A percentile compares a stretch with the other conserved stretches of the same genome.
These are phyloP conservation scores for Holocentrus rufus DNA, from an alignment of 2,797 vertebrate genomes.

Conservation along the genomic window DNA sequence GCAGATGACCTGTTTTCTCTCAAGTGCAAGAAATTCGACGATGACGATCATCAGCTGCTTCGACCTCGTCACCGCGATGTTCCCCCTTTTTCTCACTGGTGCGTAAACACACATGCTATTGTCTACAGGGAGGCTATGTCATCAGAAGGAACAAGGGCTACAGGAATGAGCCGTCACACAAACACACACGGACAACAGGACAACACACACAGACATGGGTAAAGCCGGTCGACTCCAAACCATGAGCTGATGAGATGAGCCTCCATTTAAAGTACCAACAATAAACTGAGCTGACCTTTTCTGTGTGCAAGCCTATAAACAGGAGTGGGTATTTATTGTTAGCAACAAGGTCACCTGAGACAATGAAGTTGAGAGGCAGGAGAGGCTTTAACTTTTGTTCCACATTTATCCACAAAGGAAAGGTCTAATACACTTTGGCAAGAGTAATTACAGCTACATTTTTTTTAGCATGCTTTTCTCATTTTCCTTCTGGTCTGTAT, in stretches of 20 bases:
- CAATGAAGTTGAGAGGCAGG: slow-evolving; percentile 38
- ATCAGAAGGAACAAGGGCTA: slow-evolving; percentile 52
- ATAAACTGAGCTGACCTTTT: slow-evolving; percentile 52
- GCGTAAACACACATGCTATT: slow-evolving; percentile 39
- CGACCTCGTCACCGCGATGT: slow-evolving; percentile 32
- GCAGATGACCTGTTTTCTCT: slow-evolving; percentile 49
- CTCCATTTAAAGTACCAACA: slow-evolving; percentile 35
- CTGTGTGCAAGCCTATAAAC: slow-evolving; percentile 32
- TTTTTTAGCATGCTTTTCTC: slow-evolving; percentile 20
- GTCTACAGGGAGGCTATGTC: slow-evolving; percentile 52
- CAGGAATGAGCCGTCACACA: slow-evolving; percentile 15
- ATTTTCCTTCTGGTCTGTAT: neutral
- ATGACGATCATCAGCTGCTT: slow-evolving; percentile 47
- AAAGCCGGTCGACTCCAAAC: slow-evolving; percentile 19
- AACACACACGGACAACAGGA: slow-evolving; percentile 1
- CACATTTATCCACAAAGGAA: slow-evolving; percentile 15
- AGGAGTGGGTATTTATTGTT: slow-evolving; percentile 34
- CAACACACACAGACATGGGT: neutral
- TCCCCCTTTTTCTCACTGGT: slow-evolving; percentile 48
- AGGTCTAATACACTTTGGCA: neutral
- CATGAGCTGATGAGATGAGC: slow-evolving; percentile 2
- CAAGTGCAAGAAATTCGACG: slow-evolving; percentile 38
- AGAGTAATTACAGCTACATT: slow-evolving; percentile 20
- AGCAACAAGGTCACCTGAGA: slow-evolving; percentile 39
- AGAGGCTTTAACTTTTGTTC: slow-evolving; percentile 36